Evolutionary conservation across 1,140 invertebrate species (phyloP), one percentile per base, ranked within the genome.

Genomic region (Rhagoletis pomonella): DNA sequence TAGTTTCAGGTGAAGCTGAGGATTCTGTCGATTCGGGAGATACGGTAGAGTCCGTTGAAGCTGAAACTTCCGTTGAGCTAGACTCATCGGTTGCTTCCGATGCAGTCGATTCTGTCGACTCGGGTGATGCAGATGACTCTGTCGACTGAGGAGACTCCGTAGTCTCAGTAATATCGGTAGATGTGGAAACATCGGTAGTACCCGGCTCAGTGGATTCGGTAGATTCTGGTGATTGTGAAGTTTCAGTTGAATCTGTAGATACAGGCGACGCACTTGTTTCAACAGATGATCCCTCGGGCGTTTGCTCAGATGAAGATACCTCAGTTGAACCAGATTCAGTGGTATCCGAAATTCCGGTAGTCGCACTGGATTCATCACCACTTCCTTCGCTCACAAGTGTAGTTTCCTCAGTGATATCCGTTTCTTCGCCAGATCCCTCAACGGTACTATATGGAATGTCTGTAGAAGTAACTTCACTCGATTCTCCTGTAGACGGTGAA

Each of bases 381-480:
- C 91, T 92, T 39, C 91, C 91, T 62, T 92, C 91, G 2, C 89
- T 90, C 2, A 47, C 89, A 88, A 50, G 89, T 88, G 60, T 73
- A n/a, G 77, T 67, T 7, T 60, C 10, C 3, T 77, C 59, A 7
- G 90, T 92, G 4, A 88, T 88, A 6, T 92, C 92, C 1, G 85
- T 85, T 0, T 87, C 81, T 44, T 91, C 90, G 7, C 91, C 92
- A 1, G 92, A 93, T 39, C 92, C 92, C 58, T 93, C 92, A 3
- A 90, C 81, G 39, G 92, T 93, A 19, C 87, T 86, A 14, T 65
- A 65, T 17, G 88, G 86, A 19, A 59, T 90, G 5, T 89, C 89
- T 10, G 91, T 92, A 3, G 91, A 90, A 1, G 73, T 86, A 19
- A 55, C 88, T 19, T 91, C 91, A 0, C 90, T 88, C 84, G 90